Base-by-base conservation (phyloP, 2,888 invertebrate species). In the Gerris lacustris region DNA sequence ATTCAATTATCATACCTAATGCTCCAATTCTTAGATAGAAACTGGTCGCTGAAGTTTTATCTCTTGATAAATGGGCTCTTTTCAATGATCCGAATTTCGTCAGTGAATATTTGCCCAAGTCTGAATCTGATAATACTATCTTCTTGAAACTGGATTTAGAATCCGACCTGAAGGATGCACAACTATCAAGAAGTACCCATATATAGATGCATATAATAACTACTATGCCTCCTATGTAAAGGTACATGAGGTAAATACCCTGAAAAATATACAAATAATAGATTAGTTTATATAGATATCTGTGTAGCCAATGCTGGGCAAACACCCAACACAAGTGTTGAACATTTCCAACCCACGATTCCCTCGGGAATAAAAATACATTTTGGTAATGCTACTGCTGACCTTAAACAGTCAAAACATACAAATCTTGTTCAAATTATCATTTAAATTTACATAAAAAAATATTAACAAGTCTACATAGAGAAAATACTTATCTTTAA, bases 181-280 rank as follows among this genome's bases (percentile, higher is more conserved):
- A 84, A 75, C 82, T 83, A 78, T 84, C 83, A 63, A 83, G 78
- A 74, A 84, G 77, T 18, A 84, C 82, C 79, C 83, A 82, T 73
- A 84, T 80, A 79, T 84, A 84, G 76, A 84, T 84, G 75, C 82
- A 82, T 76, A 84, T 81, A 75, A 84, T 83, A 71, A 84, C 83
- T 5, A 82, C 80, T 73, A 84, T 83, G 73, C 83, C 83, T 5
- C 83, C 84, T 69, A 84, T 82, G 78, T 84, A 83, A 63, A 84
- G 80, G 76, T 83, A 84, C 80, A 84, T 82, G 74, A 84, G 79
- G 75, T 83, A 83, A 69, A 83, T 78, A 15, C 83, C 82, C 83
- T 83, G 79, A 6, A 74, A 75, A 63, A 70, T 45, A 67, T 6
- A 47, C 11, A 64, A 43, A 31, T 31, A 31, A 31, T 31, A 31